Percentiles rank a stretch among this genome's conserved stretches.
These are phyloP conservation scores for Acronicta aceris DNA, from an alignment of 2,888 invertebrate genomes.

Conservation along the genomic window DNA sequence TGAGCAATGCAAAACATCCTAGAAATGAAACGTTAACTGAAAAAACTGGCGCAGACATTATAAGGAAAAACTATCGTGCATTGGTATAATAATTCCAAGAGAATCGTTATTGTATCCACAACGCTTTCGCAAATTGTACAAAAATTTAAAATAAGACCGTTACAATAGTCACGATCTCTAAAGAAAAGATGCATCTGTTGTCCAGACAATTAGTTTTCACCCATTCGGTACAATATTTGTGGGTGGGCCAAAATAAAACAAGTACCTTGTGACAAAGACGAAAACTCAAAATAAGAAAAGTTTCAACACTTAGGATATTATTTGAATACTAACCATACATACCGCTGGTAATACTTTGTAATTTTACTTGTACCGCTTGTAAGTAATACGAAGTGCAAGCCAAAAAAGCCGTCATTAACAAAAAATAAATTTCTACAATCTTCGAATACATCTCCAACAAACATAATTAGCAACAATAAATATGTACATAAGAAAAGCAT, in stretches of 20 bases:
- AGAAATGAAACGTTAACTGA: background rate
- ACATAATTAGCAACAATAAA: slow-evolving; percentile 32
- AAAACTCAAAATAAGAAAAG: background rate
- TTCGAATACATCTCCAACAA: slow-evolving; percentile 6
- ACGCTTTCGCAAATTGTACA: slow-evolving; percentile 41
- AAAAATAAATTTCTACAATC: slow-evolving; percentile 8
- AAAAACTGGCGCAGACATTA: slow-evolving; percentile 12
- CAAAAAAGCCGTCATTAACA: too few species aligned
- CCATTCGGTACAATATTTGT: background rate
- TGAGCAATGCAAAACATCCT: slow-evolving; percentile 6
- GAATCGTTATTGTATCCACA: slow-evolving; percentile 22
- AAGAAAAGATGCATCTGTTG: slow-evolving; percentile 21
- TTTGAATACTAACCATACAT: too few species aligned
- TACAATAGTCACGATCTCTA: slow-evolving; percentile 32
- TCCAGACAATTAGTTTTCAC: slow-evolving; percentile 9
- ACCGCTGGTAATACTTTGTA: too few species aligned
- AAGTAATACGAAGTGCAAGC: too few species aligned
- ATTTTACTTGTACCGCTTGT: too few species aligned
- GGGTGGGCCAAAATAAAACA: background rate
- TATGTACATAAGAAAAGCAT: slow-evolving; percentile 35
- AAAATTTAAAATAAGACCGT: slow-evolving; percentile 31
- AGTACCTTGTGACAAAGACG: too few species aligned
- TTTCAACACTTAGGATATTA: too few species aligned
- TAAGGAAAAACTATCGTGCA: slow-evolving; percentile 31
- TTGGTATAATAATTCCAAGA: slow-evolving; percentile 28